phyloP scores from a whole-genome alignment of 2,888 invertebrate genomes.

The Drosophila dives region DNA sequence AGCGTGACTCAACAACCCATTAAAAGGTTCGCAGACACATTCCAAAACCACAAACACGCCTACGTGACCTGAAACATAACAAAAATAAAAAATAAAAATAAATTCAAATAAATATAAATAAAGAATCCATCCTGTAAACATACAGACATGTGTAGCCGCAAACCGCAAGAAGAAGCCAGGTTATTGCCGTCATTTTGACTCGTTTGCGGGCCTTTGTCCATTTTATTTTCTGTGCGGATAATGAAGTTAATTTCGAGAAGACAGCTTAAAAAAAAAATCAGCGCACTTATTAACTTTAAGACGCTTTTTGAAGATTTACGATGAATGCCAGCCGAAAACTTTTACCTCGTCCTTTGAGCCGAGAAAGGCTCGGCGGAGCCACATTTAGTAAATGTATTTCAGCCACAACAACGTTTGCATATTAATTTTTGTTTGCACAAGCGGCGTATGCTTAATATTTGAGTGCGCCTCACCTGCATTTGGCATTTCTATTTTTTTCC shows the following conservation, averaged over 20 bases:
- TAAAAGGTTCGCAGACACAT: slow-evolving; percentile 72
- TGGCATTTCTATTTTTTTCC: slow-evolving; percentile 42
- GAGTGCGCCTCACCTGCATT: slow-evolving; percentile 38
- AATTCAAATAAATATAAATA: background rate
- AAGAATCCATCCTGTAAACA: background rate
- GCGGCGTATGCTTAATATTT: slow-evolving; percentile 50
- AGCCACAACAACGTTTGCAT: slow-evolving; percentile 64
- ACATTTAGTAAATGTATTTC: slow-evolving; percentile 65
- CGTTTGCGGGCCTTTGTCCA: slow-evolving; percentile 29
- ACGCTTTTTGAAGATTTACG: slow-evolving; percentile 64
- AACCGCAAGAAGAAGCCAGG: slow-evolving; percentile 42
- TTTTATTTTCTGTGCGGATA: slow-evolving; percentile 55
- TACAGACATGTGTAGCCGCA: slow-evolving; percentile 25
- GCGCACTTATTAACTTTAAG: slow-evolving; percentile 51
- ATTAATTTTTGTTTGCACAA: slow-evolving; percentile 58
- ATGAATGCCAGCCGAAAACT: slow-evolving; percentile 37
- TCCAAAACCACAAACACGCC: background rate
- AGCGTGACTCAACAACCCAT: slow-evolving; percentile 65
- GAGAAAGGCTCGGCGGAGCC: slow-evolving; percentile 30
- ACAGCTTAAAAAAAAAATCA: slow-evolving; percentile 55
- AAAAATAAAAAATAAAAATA: slow-evolving; percentile 14
- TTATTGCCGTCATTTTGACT: slow-evolving; percentile 1
- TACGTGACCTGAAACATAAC: slow-evolving; percentile 73
- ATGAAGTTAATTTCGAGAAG: slow-evolving; percentile 71
- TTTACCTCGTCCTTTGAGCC: slow-evolving; percentile 59